Conservation (phyloP, 1,140 invertebrate genomes). For the Pissodes strobi region DNA sequence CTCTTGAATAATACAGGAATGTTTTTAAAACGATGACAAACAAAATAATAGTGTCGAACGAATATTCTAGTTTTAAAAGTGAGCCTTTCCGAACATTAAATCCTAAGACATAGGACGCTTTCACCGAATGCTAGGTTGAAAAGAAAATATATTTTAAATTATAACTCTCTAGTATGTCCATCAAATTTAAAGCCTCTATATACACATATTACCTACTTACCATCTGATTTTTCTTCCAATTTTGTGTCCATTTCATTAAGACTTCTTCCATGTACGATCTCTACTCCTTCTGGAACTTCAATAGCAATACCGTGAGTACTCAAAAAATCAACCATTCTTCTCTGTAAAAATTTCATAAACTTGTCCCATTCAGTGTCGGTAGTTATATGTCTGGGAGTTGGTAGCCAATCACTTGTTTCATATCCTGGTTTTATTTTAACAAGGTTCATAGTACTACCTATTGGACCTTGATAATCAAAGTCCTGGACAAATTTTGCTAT, state of each 20-base stretch:
- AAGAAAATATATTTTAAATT: no score
- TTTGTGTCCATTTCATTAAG: conserved; percentile 18
- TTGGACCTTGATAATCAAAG: conserved; percentile 36
- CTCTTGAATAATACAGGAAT: no score
- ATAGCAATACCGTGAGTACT: conserved; percentile 42
- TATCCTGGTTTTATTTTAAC: conserved; percentile 33
- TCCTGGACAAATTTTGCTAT: conserved; percentile 41
- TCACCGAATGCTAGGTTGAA: no score
- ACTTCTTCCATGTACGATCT: conserved; percentile 31
- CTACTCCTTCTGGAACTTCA: conserved; percentile 37
- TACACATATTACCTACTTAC: no score
- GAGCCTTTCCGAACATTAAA: no score
- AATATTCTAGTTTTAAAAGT: no score
- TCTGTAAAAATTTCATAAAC: conserved; percentile 43
- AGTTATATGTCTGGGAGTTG: conserved; percentile 15
- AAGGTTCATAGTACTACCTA: conserved; percentile 39
- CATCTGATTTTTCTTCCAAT: conserved; percentile 1
- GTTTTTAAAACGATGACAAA: no score
- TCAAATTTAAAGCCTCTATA: no score
- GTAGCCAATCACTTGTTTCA: conserved; percentile 17
- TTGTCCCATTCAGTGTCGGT: conserved; percentile 39
- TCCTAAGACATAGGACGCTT: no score
- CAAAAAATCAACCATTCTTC: conserved; percentile 36
- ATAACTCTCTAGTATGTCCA: no score
- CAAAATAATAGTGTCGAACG: no score